These are phyloP conservation scores for Morpho helenor DNA, from an alignment of 2,888 invertebrate genomes.

Conservation along the genomic window DNA sequence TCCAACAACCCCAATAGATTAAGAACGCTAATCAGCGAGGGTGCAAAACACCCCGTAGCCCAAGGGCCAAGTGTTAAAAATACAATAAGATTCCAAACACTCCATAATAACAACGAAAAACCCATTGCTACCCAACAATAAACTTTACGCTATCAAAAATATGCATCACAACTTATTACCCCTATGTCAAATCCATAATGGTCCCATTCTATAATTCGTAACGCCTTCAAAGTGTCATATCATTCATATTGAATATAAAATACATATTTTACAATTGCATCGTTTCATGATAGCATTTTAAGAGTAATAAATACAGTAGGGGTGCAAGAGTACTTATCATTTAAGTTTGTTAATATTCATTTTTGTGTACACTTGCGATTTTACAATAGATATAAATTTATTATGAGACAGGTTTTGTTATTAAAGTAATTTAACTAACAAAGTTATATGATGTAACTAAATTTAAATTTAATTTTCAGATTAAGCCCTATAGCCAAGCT, in stretches of 20 bases:
- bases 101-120: conserved; percentile 27
- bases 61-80: conserved; percentile 74
- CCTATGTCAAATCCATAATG: conserved; percentile 22
- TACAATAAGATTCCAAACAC: conserved; percentile 69
- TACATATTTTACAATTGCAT: conserved; percentile 69
- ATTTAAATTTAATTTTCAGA: too few relatives aligned
- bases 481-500: too few relatives aligned
- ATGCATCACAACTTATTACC: conserved; percentile 18
- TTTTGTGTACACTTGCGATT: background rate
- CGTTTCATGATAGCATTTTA: conserved; percentile 49
- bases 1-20: conserved; percentile 67
- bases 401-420: too few relatives aligned
- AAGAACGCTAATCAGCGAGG: conserved; percentile 74
- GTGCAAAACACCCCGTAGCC: conserved; percentile 68
- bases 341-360: conserved; percentile 24
- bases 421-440: too few relatives aligned
- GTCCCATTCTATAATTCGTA: conserved; percentile 56
- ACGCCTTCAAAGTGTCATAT: conserved; percentile 78
- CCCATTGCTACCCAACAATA: conserved; percentile 21
- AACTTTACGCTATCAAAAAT: conserved; percentile 28
- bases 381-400: too few relatives aligned
- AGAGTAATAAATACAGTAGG: conserved; percentile 42
- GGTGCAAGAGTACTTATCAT: conserved; percentile 16
- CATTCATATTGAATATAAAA: conserved; percentile 68
- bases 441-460: too few relatives aligned